Percentiles rank a stretch among this genome's conserved stretches.
Conservation (phyloP, 35 echinoderm and acorn worm genomes). For the Apostichopus parvimensis region DNA sequence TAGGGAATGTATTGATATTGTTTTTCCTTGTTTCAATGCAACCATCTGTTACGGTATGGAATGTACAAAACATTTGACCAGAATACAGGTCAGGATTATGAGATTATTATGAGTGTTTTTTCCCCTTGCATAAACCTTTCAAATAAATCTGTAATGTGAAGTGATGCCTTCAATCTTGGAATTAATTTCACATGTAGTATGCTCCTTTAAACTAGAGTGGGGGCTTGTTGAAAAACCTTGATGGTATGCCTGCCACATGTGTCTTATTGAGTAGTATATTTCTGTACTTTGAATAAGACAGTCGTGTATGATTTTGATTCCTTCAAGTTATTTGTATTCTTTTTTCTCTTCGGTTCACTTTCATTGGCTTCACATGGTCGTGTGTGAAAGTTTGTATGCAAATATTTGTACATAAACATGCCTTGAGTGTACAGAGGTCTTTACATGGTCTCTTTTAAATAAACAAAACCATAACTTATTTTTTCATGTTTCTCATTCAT, state of each 20-base stretch:
- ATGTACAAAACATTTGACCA: no score
- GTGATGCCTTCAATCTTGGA: no score
- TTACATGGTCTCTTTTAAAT: slow-evolving; percentile 48
- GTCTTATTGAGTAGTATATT: slow-evolving; percentile 29
- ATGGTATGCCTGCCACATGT: slow-evolving; percentile 29
- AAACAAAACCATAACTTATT: not conserved
- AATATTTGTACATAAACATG: slow-evolving; percentile 48
- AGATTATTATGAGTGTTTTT: no score
- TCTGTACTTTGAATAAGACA: not conserved
- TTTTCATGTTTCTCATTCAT: no score
- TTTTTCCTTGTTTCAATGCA: no score
- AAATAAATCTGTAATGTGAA: no score
- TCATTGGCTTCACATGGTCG: slow-evolving; percentile 7
- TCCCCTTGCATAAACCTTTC: no score
- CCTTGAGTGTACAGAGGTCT: slow-evolving; percentile 38
- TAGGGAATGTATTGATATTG: no score
- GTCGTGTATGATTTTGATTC: not conserved
- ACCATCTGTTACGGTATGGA: no score
- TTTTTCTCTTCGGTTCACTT: not conserved
- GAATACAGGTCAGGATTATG: no score
- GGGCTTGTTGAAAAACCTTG: not conserved
- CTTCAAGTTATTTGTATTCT: not conserved
- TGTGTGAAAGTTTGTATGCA: slow-evolving; percentile 52
- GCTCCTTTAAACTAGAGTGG: no score
- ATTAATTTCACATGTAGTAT: no score